These are phyloP conservation scores for Spea hammondii DNA, from an alignment of 2,797 vertebrate genomes.

Conservation along the genomic window DNA sequence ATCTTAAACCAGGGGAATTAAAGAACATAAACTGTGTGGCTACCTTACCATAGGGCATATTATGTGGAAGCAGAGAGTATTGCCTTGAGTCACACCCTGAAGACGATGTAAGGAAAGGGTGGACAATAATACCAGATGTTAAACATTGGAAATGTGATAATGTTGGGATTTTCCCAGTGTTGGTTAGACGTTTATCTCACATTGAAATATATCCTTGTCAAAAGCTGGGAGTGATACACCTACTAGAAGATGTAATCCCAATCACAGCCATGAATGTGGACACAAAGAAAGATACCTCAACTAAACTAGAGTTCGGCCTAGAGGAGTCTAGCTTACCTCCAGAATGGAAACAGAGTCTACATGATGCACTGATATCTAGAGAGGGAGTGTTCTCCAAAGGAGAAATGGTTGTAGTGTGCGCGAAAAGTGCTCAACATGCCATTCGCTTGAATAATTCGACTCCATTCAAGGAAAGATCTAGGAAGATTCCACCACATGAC, in stretches of 20 bases:
- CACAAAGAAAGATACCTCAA: neutral
- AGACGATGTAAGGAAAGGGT: neutral
- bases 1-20: neutral
- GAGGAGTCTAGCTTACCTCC: no score
- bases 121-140: neutral
- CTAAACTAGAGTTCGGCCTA: neutral
- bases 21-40: neutral
- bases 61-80: neutral
- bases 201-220: neutral
- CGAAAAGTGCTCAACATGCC: neutral
- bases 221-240: neutral
- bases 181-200: neutral
- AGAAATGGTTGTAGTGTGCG: neutral
- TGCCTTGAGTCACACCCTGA: neutral
- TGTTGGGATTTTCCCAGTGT: neutral
- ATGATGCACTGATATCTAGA: neutral
- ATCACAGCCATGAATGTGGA: neutral
- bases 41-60: neutral
- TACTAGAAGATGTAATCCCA: neutral
- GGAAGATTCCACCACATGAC: neutral
- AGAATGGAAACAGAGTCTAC: neutral
- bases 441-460: neutral
- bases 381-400: slow-evolving; percentile 1
- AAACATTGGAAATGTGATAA: neutral
- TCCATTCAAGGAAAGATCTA: neutral